Conservation (phyloP, 2,113 vertebrate species). For the Morone saxatilis region DNA sequence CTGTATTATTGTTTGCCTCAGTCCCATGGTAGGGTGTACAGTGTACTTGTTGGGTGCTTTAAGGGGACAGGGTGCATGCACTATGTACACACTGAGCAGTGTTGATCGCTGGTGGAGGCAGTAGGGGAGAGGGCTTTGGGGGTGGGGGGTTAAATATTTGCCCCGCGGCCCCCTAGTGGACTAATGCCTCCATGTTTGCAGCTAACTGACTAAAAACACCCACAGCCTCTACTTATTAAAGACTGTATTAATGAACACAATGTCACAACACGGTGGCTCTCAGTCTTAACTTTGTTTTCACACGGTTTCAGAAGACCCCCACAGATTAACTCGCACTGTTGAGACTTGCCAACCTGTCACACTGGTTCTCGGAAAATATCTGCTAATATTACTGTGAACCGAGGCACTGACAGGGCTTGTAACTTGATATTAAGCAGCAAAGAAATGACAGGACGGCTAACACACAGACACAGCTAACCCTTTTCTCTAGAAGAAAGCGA, state of each 20-base stretch:
- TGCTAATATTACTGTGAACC: slow-evolving; percentile 32
- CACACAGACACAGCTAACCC: not conserved
- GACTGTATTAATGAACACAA: not conserved
- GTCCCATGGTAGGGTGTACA: slow-evolving; percentile 57
- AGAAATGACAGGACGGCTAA: not conserved
- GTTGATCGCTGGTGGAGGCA: slow-evolving; percentile 43
- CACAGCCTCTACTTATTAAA: not conserved
- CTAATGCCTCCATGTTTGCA: slow-evolving; percentile 57
- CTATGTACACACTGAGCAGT: slow-evolving; percentile 75
- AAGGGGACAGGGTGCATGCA: slow-evolving; percentile 73
- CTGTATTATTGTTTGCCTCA: slow-evolving; percentile 76
- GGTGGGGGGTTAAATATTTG: slow-evolving; percentile 56
- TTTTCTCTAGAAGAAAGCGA: not conserved
- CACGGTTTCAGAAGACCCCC: not conserved
- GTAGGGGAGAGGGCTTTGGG: slow-evolving; percentile 48
- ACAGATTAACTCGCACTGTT: slow-evolving; percentile 18
- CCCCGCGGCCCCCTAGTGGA: slow-evolving; percentile 72
- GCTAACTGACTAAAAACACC: slow-evolving; percentile 29
- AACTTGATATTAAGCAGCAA: slow-evolving; percentile 13
- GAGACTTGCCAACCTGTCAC: slow-evolving; percentile 76
- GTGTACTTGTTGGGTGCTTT: slow-evolving; percentile 60
- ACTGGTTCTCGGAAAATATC: slow-evolving; percentile 71
- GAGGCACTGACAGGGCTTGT: slow-evolving; percentile 44
- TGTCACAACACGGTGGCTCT: not conserved
- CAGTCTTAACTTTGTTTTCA: not conserved